phyloP scores from a whole-genome alignment of 2,797 vertebrate species.

The Tokudaia tokunoshimensis region DNA sequence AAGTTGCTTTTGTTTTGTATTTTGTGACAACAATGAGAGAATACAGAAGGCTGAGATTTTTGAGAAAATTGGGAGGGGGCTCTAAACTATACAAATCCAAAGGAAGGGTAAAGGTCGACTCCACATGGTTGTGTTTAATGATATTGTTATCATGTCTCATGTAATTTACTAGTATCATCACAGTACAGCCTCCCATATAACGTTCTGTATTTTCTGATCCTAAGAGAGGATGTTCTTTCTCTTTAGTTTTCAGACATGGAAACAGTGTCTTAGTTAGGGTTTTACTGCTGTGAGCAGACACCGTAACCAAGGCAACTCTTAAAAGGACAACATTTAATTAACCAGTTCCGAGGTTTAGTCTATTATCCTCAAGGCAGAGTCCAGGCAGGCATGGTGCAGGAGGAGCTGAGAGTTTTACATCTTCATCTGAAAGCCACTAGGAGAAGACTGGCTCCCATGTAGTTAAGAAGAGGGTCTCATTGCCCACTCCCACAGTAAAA shows the following conservation, averaged over 20 bases:
- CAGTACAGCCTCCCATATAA: background rate
- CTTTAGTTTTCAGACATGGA: conserved; percentile 18
- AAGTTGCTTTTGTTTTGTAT: background rate
- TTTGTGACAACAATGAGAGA: background rate
- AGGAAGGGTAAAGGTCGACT: background rate
- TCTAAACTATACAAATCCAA: background rate
- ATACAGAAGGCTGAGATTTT: background rate
- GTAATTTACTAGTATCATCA: background rate
- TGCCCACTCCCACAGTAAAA: background rate
- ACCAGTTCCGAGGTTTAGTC: background rate
- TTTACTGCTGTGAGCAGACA: background rate
- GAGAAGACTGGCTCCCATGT: background rate
- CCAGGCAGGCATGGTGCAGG: background rate
- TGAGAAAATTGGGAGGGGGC: background rate
- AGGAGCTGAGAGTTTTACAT: background rate
- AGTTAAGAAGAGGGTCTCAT: background rate
- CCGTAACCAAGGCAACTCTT: background rate
- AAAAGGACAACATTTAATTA: background rate
- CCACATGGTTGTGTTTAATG: background rate
- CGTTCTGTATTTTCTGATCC: background rate
- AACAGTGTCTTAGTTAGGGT: background rate
- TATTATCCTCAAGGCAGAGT: background rate
- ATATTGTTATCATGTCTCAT: background rate
- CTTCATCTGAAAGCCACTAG: background rate
- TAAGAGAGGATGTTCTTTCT: background rate